Evolutionary conservation across 2,888 invertebrate genomes (phyloP), one percentile per base, ranked within the genome.

Genomic region (Allacma fusca): DNA sequence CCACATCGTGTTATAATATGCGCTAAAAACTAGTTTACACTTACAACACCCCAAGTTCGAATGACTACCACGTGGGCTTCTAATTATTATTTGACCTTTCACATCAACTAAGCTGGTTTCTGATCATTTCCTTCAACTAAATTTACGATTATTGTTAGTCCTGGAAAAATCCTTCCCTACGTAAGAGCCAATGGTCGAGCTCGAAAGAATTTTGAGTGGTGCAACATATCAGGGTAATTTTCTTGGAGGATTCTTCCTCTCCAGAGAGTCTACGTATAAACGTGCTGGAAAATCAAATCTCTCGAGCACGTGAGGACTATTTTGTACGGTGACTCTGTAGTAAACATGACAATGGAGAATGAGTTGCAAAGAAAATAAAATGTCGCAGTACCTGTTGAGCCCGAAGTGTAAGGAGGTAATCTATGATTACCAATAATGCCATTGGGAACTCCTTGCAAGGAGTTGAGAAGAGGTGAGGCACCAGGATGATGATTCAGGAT

Each of bases 401-500:
- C 83, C 76, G 83, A 81, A 73, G 80, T 82, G 79, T 84, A 84
- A 34, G 81, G 81, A 75, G 84, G 82, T 76, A 82, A 80, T 81
- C 84, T 79, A 70, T 84, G 84, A 78, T 76, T 81, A 50, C 79
- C 80, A 59, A 82, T 81, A 75, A 83, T 82, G 69, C 83, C 83
- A 80, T 81, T 82, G 59, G 82, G 81, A 73, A 77, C 82, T 79
- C 82, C 83, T 78, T 83, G 83, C 78, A 83, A 74, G 44, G 82
- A 81, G 75, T 72, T 82, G 76, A 83, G 81, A 77, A 83, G 80
- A 24, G 81, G 81, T 69, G 82, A 82, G 76, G 81, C 81, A 77
- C 81, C 82, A 57, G 83, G 82, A 80, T 84, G 84, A 81, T 84
- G 84, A 80, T 84, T 84, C 67, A 84, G 77, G 50, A 84, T 84